phyloP scores from a whole-genome alignment of 2,797 vertebrate genomes.

The Lagocephalus sceleratus region DNA sequence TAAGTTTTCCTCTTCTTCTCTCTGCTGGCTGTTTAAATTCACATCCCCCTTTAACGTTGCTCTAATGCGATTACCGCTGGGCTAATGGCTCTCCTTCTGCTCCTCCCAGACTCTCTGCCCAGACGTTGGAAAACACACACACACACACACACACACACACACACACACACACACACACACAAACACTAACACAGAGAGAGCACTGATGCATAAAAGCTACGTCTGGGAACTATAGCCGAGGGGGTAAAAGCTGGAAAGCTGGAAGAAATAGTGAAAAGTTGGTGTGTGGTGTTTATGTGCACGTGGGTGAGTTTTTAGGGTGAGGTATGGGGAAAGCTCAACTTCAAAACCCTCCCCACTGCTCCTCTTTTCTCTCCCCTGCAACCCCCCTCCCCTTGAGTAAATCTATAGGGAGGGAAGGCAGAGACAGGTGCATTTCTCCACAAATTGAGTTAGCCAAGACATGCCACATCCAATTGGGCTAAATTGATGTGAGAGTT shows the following conservation, averaged over 20 bases:
- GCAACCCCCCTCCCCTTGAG: constrained; percentile 60
- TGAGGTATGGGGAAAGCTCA: constrained; percentile 20
- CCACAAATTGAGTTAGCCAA: constrained; percentile 98
- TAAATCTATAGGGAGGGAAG: constrained; percentile 97
- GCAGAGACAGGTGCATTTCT: constrained; percentile 99
- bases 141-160: constrained; percentile 26
- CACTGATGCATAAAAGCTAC: constrained; percentile 63
- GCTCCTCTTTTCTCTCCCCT: constrained; percentile 45
- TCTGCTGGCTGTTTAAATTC: constrained; percentile 75
- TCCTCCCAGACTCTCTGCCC: constrained; percentile 91
- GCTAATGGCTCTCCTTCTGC: constrained; percentile 88
- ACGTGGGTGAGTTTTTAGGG: constrained; percentile 53
- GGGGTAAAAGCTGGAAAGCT: constrained; percentile 58
- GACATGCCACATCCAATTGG: constrained; percentile 99
- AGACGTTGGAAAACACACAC: constrained; percentile 90
- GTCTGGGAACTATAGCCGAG: constrained; percentile 68
- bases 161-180: constrained; percentile 26
- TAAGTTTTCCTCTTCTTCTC: constrained; percentile 74
- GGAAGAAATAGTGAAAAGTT: constrained; percentile 53
- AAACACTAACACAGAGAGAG: constrained; percentile 15
- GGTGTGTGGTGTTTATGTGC: constrained; percentile 58
- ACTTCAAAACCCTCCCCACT: constrained; percentile 41
- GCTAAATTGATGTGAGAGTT: constrained; percentile 99
- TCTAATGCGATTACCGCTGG: constrained; percentile 81
- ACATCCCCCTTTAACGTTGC: constrained; percentile 84